Evolutionary conservation across 2,888 invertebrate species (phyloP), one percentile per base, ranked within the genome.

Genomic region (Dryococelus australis): DNA sequence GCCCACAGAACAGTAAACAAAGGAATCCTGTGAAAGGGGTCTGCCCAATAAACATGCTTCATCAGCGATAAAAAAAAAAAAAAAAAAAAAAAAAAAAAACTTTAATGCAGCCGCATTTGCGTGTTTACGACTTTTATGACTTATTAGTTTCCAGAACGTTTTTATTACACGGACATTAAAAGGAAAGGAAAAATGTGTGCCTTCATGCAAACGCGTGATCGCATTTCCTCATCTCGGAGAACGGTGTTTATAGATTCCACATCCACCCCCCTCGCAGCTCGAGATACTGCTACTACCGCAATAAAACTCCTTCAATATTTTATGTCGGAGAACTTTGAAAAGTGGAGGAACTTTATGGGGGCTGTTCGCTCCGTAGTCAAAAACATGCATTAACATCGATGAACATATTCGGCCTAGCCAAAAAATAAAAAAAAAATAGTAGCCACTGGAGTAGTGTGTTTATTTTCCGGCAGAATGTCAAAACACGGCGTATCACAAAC

Each of bases 121-220:
- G 20, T 65, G 65, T 65, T 65, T 65, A 65, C 65, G 65, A 65
- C 65, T 65, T 65, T 65, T 65, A 65, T 65, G 65, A 16, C 65
- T 65, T 65, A 65, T 65, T 10, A 65, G 65, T 65, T 65, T 65
- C n/a, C 24, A 65, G 65, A n/a, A n/a, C 24, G 20, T 20, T 65
- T 65, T 65, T 65, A 65, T 65, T 12, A 16, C 65, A 24, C 65
- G 24, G 65, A 35, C 65, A 65, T 65, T 65, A 65, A 65, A 65
- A 20, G 24, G 24, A 65, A 24, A 65, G n/a, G n/a, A 65, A 65
- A n/a, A 0, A 65, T 3, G 6, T 65, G 3, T 65, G n/a, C 24
- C 65, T 5, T 20, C 65, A 8, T 65, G 65, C 65, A 65, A n/a
- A 65, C 65, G 24, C 65, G 65, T 65, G 65, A 65, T 65, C 65